Evolutionary conservation across 2,113 vertebrate genomes (phyloP), one percentile per base, ranked within the genome.

Genomic region (Camelus bactrianus): DNA sequence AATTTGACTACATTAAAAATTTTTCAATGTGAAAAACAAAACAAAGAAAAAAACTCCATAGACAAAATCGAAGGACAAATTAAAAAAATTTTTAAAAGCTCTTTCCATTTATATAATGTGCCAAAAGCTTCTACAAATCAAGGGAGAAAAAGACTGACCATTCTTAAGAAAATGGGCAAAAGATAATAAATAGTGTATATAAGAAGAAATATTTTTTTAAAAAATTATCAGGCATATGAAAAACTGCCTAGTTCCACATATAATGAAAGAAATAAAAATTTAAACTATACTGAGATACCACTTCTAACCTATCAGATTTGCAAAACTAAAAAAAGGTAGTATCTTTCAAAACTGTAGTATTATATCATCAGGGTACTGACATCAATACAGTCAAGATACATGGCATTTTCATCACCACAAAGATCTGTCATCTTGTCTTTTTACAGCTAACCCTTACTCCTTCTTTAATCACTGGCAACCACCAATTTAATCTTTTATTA

Each of bases 221-320:
- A 70, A 86, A 84, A 56, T 35, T 58, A n/a, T 48, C 42, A 80
- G 50, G 42, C 64, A 93, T 87, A 50, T 32, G 42, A 70, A 62
- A 70, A 87, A 52, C 26, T 62, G 35, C n/a, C 35, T 22, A 85
- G 52, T 8, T 79, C n/a, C n/a, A 85, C 20, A 91, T 26, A n/a
- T 62, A 60, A 62, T 87, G 50, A 60, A 69, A 42, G 50, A 79
- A 84, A 70, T 60, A 58, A 48, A 17, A 90, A 52, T 50, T 60
- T 62, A 28, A 95, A n/a, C 20, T 91, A 20, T 62, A 38, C 20
- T 85, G 62, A 91, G 26, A 52, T 77, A 91, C 20, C 20, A 85
- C 54, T 91, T 90, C 52, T 91, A 24, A 85, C 54, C n/a, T n/a
- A 85, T 52, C 64, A 95, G 20, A 76, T 84, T 42, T 85, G 32